Percentiles rank a stretch among this genome's conserved stretches.
These are phyloP conservation scores for Glaucopsyche alexis DNA, from an alignment of 2,888 invertebrate genomes.

Conservation along the genomic window DNA sequence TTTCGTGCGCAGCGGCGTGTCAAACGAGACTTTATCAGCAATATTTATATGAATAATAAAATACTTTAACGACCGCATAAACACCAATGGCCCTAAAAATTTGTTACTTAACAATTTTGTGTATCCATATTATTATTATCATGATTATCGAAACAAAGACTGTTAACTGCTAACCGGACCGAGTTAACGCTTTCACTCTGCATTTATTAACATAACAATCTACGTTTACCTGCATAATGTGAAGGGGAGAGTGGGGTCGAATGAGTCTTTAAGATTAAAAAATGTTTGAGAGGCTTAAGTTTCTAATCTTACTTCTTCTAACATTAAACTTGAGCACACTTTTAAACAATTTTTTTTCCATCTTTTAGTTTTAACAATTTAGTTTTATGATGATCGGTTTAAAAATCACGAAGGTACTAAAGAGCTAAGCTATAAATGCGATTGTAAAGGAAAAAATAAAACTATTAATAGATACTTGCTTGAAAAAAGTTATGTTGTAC, in stretches of 20 bases:
- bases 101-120: conserved; percentile 32
- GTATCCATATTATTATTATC: conserved; percentile 31
- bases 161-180: conserved; percentile 39
- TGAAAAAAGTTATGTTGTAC: too few relatives aligned
- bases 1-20: conserved; percentile 17
- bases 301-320: not conserved
- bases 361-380: too few relatives aligned
- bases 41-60: conserved; percentile 24
- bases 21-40: conserved; percentile 13
- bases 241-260: conserved; percentile 40
- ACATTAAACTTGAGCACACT: too few relatives aligned
- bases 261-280: conserved; percentile 15
- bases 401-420: too few relatives aligned
- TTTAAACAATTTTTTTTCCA: too few relatives aligned
- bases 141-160: conserved; percentile 37
- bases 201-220: conserved; percentile 64
- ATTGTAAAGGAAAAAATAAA: too few relatives aligned
- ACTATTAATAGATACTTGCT: too few relatives aligned
- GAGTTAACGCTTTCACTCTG: conserved; percentile 70
- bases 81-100: conserved; percentile 19
- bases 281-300: not conserved
- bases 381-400: too few relatives aligned
- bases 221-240: conserved; percentile 52
- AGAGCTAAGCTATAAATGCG: too few relatives aligned
- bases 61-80: conserved; percentile 8